Base-by-base conservation (phyloP, 1,140 invertebrate species). In the Elymnias hypermnestra region DNA sequence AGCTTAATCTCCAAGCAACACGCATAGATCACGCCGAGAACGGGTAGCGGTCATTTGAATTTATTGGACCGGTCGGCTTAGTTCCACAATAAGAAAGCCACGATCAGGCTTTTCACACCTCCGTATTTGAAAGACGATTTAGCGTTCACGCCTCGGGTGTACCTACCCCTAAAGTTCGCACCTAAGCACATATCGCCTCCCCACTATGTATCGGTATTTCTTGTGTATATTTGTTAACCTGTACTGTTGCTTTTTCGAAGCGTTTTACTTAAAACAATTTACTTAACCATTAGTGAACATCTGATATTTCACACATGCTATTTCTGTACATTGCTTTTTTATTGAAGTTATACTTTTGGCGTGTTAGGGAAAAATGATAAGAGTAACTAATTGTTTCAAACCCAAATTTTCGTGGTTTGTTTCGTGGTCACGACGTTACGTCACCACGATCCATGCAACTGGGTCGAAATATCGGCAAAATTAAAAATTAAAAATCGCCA, bases 81-180 rank as follows among this genome's bases (percentile, higher is more conserved):
- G 63, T n/a, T 61, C 56, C 45, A 70, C 63, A 77, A 74, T 71
- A 72, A 75, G 65, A 68, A 53, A 53, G 45, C 56, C 58, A 64
- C 71, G 63, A 64, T 58, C 50, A 54, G 50, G 52, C 81, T 82
- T 84, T 84, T 84, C 81, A 84, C 81, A 84, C 81, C 76, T 84
- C 66, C 41, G 64, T 84, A 75, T 84, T 84, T 81, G 78, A 63
- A 46, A 54, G 49, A 45, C 44, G 60, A 56, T 71, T 84, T 84
- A 84, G 72, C 68, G 60, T 82, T 81, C 65, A 84, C 81, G 71
- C 77, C 74, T 77, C 42, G 46, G 72, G 70, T 81, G 57, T 77
- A 57, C 57, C 66, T 69, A 79, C 74, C 76, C 77, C 58, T 73
- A 74, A 67, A 71, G 65, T 71, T 82, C 72, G 71, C 76, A 63